Evolutionary conservation across 2,888 invertebrate genomes (phyloP).

Genomic region (Epinotia nisella): DNA sequence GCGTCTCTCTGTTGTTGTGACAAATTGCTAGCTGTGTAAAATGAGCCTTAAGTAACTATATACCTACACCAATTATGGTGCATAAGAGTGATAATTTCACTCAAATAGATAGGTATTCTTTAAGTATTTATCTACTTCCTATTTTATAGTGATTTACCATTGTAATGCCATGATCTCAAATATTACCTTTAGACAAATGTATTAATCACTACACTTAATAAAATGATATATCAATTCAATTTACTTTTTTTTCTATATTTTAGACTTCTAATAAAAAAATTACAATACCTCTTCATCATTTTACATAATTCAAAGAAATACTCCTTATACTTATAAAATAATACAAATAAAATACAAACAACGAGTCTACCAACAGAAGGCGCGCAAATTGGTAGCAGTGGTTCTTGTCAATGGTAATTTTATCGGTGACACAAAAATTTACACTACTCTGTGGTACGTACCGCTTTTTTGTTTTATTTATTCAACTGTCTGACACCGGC

Average conservation of each 20-base stretch:
- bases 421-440: neutral
- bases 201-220: neutral
- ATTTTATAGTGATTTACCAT: constrained; percentile 9
- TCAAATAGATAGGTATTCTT: neutral
- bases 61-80: no score
- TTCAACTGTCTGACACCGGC: neutral
- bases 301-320: no score
- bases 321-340: no score
- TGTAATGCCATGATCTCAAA: constrained; percentile 27
- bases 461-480: neutral
- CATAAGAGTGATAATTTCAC: neutral
- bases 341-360: neutral
- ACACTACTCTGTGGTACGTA: neutral
- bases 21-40: no score
- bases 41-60: no score
- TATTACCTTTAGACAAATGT: neutral
- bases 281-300: no score
- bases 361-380: neutral
- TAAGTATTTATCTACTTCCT: neutral
- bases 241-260: constrained; percentile 2
- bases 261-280: neutral
- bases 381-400: neutral
- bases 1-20: no score
- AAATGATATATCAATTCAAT: neutral
- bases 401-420: neutral